Percentiles rank a stretch among this genome's conserved stretches.
Evolutionary conservation across 2,113 vertebrate genomes (phyloP).

Genomic region (Oceanodroma tethys): DNA sequence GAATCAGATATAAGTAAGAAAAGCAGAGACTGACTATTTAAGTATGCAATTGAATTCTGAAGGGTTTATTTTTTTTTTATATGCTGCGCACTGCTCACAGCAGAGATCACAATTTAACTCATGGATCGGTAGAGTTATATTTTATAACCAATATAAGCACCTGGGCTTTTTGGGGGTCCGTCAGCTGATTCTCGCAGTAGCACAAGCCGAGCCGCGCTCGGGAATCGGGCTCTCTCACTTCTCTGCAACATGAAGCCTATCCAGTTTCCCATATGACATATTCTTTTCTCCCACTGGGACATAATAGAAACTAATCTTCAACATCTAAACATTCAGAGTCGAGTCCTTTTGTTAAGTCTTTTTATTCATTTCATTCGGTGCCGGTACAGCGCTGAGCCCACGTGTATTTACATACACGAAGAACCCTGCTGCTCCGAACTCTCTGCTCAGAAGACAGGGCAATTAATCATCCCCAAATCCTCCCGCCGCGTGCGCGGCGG

Average conservation of each 20-base stretch:
- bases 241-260: constrained; percentile 6
- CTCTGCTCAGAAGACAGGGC: constrained; percentile 86
- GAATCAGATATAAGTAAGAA: not conserved
- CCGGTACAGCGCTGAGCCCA: constrained; percentile 74
- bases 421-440: constrained; percentile 87
- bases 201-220: not conserved
- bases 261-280: constrained; percentile 42
- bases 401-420: constrained; percentile 87
- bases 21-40: not conserved
- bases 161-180: not conserved
- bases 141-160: not conserved
- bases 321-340: constrained; percentile 70
- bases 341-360: constrained; percentile 81
- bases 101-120: not conserved
- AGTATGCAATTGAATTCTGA: not conserved
- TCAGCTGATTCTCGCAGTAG: not conserved
- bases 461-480: constrained; percentile 94
- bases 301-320: constrained; percentile 70
- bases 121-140: not conserved
- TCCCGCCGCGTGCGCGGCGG: constrained; percentile 80
- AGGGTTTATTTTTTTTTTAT: not conserved
- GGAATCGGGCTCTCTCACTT: not conserved
- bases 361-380: constrained; percentile 74
- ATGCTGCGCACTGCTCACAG: not conserved
- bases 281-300: constrained; percentile 67